Percentiles rank a stretch among this genome's conserved stretches.
These are phyloP conservation scores for Phoebastria nigripes DNA, from an alignment of 2,797 vertebrate species.

Conservation along the genomic window DNA sequence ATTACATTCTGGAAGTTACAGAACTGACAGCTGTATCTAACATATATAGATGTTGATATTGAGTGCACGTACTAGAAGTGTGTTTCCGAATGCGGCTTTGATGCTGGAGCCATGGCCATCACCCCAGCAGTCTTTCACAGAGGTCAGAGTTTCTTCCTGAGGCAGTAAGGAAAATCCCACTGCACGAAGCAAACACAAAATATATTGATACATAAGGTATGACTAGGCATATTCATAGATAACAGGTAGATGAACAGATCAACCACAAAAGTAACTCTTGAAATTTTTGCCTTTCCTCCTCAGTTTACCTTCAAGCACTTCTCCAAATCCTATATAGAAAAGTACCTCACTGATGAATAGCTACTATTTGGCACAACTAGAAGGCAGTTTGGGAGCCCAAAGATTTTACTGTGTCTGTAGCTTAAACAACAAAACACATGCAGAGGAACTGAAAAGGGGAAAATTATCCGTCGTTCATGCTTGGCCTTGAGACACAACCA, in stretches of 20 bases:
- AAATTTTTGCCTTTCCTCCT: neutral
- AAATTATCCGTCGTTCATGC: neutral
- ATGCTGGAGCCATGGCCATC: neutral
- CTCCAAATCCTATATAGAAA: neutral
- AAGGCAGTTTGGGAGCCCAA: neutral
- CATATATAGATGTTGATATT: neutral
- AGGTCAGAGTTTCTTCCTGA: neutral
- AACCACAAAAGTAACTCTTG: neutral
- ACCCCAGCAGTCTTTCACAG: neutral
- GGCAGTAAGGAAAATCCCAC: neutral
- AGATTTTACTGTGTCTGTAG: neutral
- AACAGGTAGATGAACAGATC: neutral
- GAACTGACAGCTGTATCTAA: neutral
- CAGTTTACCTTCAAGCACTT: neutral
- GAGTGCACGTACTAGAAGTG: neutral
- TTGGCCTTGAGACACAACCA: neutral
- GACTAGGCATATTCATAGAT: neutral
- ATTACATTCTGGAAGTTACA: neutral
- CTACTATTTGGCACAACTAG: neutral
- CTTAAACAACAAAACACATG: neutral
- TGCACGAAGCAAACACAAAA: fast-evolving
- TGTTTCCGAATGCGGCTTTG: neutral
- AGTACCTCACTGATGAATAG: neutral
- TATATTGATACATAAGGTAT: neutral
- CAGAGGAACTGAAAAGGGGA: neutral